Conservation (phyloP, 1,140 invertebrate genomes). For the Micrasema minimum region DNA sequence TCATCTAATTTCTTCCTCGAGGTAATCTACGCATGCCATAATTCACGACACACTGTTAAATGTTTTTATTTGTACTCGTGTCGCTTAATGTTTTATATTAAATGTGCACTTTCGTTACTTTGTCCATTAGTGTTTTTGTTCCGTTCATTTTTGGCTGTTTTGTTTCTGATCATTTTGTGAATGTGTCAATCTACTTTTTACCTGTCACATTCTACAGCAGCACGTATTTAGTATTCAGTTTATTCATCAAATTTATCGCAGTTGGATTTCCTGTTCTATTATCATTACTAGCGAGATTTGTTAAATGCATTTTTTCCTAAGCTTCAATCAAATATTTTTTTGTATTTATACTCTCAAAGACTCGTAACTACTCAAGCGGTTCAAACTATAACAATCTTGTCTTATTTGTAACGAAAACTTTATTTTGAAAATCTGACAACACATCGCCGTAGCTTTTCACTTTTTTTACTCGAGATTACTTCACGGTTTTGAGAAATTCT, state of each 20-base stretch:
- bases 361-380: conserved; percentile 17
- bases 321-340: conserved; percentile 7
- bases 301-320: conserved; percentile 6
- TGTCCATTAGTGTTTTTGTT: conserved; percentile 13
- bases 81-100: not conserved
- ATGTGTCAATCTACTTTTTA: conserved; percentile 17
- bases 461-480: no score
- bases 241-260: conserved; percentile 2
- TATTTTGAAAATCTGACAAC: no score
- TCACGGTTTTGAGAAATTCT: not conserved
- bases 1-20: not conserved
- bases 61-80: not conserved
- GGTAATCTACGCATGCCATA: not conserved
- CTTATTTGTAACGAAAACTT: no score
- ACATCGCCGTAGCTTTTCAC: no score
- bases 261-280: conserved; percentile 9
- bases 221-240: conserved; percentile 4
- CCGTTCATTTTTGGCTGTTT: not conserved
- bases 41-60: not conserved
- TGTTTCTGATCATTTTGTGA: conserved; percentile 18
- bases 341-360: conserved; percentile 5
- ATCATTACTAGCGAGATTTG: not conserved
- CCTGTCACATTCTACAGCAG: conserved; percentile 1
- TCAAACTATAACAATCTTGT: conserved; percentile 3
- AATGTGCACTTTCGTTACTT: conserved; percentile 9